phyloP scores from a whole-genome alignment of 2,888 invertebrate genomes.

The Aethes cnicana region DNA sequence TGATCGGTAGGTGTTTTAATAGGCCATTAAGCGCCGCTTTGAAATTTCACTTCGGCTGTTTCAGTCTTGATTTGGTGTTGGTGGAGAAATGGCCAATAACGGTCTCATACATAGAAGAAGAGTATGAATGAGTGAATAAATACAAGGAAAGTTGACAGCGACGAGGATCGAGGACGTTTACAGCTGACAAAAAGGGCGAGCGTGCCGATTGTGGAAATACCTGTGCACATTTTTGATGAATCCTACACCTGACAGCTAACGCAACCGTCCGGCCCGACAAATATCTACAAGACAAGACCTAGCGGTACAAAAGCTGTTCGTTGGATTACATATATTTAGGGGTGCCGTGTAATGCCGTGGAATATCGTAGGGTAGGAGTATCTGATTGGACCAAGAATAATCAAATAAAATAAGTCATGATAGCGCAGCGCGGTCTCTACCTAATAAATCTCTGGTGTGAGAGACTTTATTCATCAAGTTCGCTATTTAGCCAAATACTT shows the following conservation, averaged over 20 bases:
- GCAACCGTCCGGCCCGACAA: constrained; percentile 2
- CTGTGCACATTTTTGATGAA: constrained; percentile 58
- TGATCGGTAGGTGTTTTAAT: constrained; percentile 65
- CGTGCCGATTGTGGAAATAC: constrained; percentile 63
- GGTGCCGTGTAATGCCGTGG: too few species aligned
- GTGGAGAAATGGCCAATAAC: constrained; percentile 23
- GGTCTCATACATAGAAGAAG: constrained; percentile 55
- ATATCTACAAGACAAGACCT: constrained; percentile 15
- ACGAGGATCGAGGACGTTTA: constrained; percentile 60
- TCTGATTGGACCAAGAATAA: too few species aligned
- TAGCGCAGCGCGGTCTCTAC: too few species aligned
- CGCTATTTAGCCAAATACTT: too few species aligned
- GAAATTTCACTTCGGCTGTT: constrained; percentile 19
- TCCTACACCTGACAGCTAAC: constrained; percentile 51
- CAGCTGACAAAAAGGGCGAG: constrained; percentile 62
- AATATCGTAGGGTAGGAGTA: too few species aligned
- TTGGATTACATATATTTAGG: constrained; percentile 1
- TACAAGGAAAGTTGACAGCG: constrained; percentile 64
- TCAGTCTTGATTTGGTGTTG: constrained; percentile 21
- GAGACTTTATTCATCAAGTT: too few species aligned
- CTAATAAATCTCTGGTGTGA: too few species aligned
- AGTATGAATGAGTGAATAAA: constrained; percentile 68
- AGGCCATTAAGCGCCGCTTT: constrained; percentile 37
- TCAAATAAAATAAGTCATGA: too few species aligned
- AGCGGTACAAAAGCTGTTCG: constrained; percentile 11